Evolutionary conservation across 2,113 vertebrate species (phyloP).

Genomic region (Thomomys bottae): DNA sequence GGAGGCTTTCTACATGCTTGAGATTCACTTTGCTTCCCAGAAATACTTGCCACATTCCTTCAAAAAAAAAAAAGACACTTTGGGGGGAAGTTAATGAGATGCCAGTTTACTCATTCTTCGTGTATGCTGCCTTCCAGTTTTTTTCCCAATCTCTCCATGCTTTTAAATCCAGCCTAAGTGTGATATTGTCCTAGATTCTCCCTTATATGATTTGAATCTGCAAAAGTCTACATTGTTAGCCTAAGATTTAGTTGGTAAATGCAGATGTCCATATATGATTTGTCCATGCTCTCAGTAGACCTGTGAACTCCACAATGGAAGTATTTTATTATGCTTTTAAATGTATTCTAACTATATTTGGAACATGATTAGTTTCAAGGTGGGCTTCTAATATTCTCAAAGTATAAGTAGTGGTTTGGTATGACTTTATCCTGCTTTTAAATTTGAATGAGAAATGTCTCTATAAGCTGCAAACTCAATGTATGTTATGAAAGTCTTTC

Average conservation of each 20-base stretch:
- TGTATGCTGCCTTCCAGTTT: no score
- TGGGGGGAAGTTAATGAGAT: no score
- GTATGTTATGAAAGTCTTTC: background rate
- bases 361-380: background rate
- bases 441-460: conserved; percentile 2
- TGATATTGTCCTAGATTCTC: background rate
- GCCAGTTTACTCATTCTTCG: background rate
- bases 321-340: background rate
- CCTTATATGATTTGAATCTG: background rate
- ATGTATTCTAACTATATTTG: background rate
- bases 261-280: background rate
- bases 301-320: background rate
- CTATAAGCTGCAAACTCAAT: background rate
- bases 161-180: background rate
- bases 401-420: background rate
- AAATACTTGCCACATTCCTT: background rate
- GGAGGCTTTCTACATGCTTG: background rate
- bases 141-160: background rate
- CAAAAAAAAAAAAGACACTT: no score
- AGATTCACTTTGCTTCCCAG: background rate
- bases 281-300: background rate
- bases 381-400: background rate
- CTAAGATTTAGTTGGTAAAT: background rate
- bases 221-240: background rate
- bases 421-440: background rate